Conservation (phyloP, 1,140 invertebrate species). For the Drosophila ananassae region DNA sequence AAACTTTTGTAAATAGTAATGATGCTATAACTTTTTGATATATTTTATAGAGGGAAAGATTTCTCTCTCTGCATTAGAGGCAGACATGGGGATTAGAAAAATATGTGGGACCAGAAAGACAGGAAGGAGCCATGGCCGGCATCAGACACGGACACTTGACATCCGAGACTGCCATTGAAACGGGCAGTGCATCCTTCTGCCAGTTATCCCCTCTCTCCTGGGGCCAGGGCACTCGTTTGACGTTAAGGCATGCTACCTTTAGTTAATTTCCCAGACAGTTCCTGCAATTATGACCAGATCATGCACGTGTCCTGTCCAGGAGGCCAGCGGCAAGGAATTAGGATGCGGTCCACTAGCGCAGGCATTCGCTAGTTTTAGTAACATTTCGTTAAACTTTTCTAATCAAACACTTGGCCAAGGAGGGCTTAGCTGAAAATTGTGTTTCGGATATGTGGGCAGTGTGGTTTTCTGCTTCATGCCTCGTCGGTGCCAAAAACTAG, state of each 20-base stretch:
- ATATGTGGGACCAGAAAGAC: conserved; percentile 30
- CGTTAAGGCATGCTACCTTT: conserved; percentile 20
- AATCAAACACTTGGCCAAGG: conserved; percentile 71
- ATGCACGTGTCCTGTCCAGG: conserved; percentile 19
- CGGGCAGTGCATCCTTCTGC: conserved; percentile 17
- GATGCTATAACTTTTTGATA: too few species aligned
- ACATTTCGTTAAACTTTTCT: conserved; percentile 68
- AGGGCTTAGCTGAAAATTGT: conserved; percentile 16
- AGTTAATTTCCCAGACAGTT: conserved; percentile 29
- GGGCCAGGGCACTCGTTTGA: conserved; percentile 10
- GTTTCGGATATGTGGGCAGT: conserved; percentile 15
- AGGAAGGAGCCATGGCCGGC: conserved; percentile 27
- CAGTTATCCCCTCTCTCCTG: not conserved
- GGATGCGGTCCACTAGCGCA: not conserved
- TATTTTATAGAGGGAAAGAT: not conserved
- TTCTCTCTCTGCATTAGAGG: conserved; percentile 12
- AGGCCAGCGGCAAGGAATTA: conserved; percentile 2
- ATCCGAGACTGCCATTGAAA: conserved; percentile 31
- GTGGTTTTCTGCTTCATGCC: not conserved
- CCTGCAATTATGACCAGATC: conserved; percentile 45
- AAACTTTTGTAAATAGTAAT: too few species aligned
- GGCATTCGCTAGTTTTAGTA: conserved; percentile 55
- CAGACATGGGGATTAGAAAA: conserved; percentile 14
- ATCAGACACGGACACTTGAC: conserved; percentile 36
- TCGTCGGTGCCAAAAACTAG: conserved; percentile 49